Conservation (phyloP, 1,140 invertebrate genomes). For the Caenorhabditis brenneri region DNA sequence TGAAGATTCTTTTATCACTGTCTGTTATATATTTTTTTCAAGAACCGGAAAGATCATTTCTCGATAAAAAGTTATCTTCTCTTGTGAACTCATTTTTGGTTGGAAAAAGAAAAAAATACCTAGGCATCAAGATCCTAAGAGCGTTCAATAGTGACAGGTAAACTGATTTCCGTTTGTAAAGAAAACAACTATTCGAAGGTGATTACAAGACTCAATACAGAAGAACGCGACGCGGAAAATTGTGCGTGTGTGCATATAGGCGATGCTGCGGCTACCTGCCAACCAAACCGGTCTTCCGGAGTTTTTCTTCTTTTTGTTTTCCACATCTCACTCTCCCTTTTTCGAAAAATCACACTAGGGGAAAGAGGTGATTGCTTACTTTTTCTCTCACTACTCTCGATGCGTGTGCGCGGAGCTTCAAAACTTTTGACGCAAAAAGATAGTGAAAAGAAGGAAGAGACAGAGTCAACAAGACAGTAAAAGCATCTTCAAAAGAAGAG, state of each 20-base stretch:
- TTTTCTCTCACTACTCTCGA: background rate
- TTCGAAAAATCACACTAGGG: background rate
- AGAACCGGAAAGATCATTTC: too few species aligned
- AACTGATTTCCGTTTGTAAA: too few species aligned
- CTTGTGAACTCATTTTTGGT: too few species aligned
- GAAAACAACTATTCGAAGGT: background rate
- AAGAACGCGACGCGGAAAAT: background rate
- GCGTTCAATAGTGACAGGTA: too few species aligned
- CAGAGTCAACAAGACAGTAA: background rate
- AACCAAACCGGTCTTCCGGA: background rate
- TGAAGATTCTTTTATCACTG: too few species aligned
- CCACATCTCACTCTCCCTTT: background rate
- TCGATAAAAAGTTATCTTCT: too few species aligned
- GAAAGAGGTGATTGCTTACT: background rate
- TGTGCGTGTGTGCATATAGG: background rate
- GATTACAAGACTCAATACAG: background rate
- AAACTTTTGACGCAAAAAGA: background rate
- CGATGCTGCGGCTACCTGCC: background rate
- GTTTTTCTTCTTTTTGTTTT: background rate
- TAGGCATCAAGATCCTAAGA: too few species aligned
- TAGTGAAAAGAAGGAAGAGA: background rate
- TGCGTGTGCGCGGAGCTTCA: background rate
- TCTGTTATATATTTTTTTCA: too few species aligned
- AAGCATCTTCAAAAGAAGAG: too few species aligned
- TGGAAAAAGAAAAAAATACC: too few species aligned